Evolutionary conservation across 2,113 vertebrate species (phyloP), one percentile per base, ranked within the genome.

Genomic region (Ctenodactylus gundi): DNA sequence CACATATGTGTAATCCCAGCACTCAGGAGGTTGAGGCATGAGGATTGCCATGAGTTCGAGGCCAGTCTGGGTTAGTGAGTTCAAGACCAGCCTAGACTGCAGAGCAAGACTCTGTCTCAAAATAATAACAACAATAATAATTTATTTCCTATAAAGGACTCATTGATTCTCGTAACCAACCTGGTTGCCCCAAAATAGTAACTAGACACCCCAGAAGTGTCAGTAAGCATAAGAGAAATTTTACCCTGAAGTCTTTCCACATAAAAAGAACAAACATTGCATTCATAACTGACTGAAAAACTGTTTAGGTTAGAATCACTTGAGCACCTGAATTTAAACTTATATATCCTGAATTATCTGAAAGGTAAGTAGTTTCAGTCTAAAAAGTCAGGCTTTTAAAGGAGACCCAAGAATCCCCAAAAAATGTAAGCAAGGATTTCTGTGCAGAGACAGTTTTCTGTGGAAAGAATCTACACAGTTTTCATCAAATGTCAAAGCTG

Each of bases 121-220:
- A n/a, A n/a, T n/a, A n/a, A n/a, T n/a, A n/a, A n/a, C n/a, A n/a
- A n/a, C n/a, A n/a, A n/a, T n/a, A n/a, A n/a, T n/a, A 96, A 92
- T 57, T 91, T 85, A 93, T 82, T 75, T 88, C 64, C 75, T 91
- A 64, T 27, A 70, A 87, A 96, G 60, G 88, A 75, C 64, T 57
- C 83, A 92, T 58, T 76, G 20, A 96, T 91, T 96, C 87, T 94
- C 88, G 87, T 60, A 95, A 91, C 68, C 78, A 85, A 90, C 83
- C 11, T 70, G 64, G 34, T 75, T 92, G 82, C 72, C 78, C 95
- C 85, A 39, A 88, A 96, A 91, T 58, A 93, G 90, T 92, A 95
- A 97, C 90, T 95, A 87, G 72, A 96, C 41, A 93, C 95, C 84
- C 84, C 68, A 91, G 75, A 95, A 97, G 72, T 93, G 62, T 96